Evolutionary conservation across 2,888 invertebrate species (phyloP).

Genomic region (Mamestra brassicae): DNA sequence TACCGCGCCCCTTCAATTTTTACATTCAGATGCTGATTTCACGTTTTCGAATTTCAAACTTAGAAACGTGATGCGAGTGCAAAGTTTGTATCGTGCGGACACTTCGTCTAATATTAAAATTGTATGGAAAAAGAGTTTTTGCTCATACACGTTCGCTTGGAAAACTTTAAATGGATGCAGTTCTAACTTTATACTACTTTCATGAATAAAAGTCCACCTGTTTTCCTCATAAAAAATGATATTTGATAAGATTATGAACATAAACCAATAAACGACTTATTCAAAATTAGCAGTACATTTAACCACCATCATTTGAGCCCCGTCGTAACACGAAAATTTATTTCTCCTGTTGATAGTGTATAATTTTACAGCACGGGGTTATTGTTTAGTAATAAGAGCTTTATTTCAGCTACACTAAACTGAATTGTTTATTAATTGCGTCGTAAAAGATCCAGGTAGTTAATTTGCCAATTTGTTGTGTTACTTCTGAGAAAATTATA

Average conservation of each 20-base stretch:
- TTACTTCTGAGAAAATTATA: constrained; percentile 41
- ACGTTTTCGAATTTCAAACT: constrained; percentile 85
- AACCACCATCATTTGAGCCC: constrained; percentile 67
- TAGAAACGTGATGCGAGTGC: constrained; percentile 82
- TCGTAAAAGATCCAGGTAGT: constrained; percentile 70
- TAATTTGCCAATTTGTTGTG: constrained; percentile 61
- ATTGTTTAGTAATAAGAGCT: constrained; percentile 77
- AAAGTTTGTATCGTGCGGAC: constrained; percentile 78
- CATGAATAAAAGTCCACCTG: constrained; percentile 14
- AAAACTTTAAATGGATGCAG: constrained; percentile 64
- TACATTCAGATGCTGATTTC: constrained; percentile 85
- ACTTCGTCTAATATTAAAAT: constrained; percentile 79
- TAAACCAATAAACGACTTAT: constrained; percentile 8
- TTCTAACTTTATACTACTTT: constrained; percentile 31
- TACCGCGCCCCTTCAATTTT: constrained; percentile 79
- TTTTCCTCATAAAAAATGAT: neutral
- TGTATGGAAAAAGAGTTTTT: constrained; percentile 63
- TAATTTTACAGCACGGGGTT: constrained; percentile 75
- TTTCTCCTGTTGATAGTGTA: constrained; percentile 70
- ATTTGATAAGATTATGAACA: neutral
- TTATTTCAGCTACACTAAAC: constrained; percentile 75
- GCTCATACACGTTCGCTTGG: constrained; percentile 33
- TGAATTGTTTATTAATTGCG: constrained; percentile 80
- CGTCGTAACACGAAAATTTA: constrained; percentile 74
- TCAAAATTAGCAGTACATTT: constrained; percentile 61